These are phyloP conservation scores for Ambastaia sidthimunki DNA, from an alignment of 2,797 vertebrate genomes.

Conservation along the genomic window DNA sequence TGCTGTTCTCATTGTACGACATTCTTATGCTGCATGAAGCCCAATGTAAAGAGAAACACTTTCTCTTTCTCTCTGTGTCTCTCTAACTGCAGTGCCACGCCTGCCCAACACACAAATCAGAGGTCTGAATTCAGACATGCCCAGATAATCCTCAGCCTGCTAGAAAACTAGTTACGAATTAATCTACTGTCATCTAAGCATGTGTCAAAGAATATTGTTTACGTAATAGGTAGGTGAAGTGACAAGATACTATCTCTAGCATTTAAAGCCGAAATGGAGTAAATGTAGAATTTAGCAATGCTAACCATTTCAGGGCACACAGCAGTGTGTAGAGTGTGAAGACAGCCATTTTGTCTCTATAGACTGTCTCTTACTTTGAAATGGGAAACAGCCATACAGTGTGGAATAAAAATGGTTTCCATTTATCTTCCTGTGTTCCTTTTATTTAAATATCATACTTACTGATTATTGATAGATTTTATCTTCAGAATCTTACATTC, in stretches of 20 bases:
- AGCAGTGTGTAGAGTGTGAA: constrained; percentile 14
- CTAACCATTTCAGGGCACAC: constrained; percentile 27
- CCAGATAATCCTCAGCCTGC: not conserved
- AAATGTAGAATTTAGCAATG: constrained; percentile 8
- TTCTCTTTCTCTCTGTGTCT: constrained; percentile 23
- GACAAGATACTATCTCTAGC: not conserved
- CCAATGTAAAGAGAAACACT: not conserved
- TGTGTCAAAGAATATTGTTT: not conserved
- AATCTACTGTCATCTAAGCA: no score
- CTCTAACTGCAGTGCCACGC: constrained; percentile 60
- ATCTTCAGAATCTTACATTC: not conserved
- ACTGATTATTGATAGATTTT: not conserved
- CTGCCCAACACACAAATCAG: constrained; percentile 51
- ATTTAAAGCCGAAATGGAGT: not conserved
- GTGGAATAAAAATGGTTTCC: not conserved
- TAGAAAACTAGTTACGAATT: no score
- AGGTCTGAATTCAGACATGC: constrained; percentile 17
- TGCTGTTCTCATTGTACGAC: no score
- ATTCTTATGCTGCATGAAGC: no score
- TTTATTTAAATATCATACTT: not conserved
- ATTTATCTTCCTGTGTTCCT: constrained; percentile 17
- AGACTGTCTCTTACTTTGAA: constrained; percentile 31
- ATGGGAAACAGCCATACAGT: constrained; percentile 11
- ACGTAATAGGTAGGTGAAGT: not conserved
- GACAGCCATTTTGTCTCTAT: constrained; percentile 46